Evolutionary conservation across 2,113 vertebrate genomes (phyloP).

Genomic region (Chaenocephalus aceratus): DNA sequence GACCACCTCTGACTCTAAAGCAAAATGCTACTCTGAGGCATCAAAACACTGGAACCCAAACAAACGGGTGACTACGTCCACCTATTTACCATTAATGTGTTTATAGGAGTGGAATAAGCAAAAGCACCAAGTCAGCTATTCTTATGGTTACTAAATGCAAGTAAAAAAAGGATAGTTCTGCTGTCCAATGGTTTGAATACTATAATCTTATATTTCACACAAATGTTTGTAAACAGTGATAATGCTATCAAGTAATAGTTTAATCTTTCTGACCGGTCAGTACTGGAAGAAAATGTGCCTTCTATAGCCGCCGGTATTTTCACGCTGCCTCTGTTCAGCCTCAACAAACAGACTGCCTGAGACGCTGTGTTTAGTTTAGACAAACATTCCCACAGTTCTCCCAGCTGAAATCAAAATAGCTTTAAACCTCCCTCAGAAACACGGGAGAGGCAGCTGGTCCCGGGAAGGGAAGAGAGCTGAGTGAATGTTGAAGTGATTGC

Average conservation of each 20-base stretch:
- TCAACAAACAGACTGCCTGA: constrained; percentile 21
- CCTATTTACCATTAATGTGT: too few species aligned
- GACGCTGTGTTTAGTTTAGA: constrained; percentile 13
- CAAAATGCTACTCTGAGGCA: background rate
- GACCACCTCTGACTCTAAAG: too few species aligned
- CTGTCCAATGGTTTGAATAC: background rate
- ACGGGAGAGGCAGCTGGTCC: background rate
- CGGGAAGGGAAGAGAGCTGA: background rate
- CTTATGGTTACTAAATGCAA: too few species aligned
- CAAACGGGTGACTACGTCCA: too few species aligned
- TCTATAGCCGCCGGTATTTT: background rate
- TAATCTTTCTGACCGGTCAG: too few species aligned
- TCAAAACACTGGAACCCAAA: too few species aligned
- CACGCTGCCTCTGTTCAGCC: constrained; percentile 9
- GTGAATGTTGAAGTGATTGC: background rate
- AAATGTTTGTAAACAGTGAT: too few species aligned
- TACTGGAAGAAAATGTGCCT: background rate
- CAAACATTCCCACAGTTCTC: constrained; percentile 43
- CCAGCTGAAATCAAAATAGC: constrained; percentile 4
- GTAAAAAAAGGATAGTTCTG: too few species aligned
- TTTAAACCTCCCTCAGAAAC: constrained; percentile 21
- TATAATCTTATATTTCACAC: background rate
- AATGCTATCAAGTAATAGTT: too few species aligned
- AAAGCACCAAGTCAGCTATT: too few species aligned
- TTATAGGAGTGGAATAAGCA: too few species aligned